A percentile compares a stretch with the other conserved stretches of the same genome.
These are phyloP conservation scores for Gobionotothen gibberifrons DNA, from an alignment of 2,797 vertebrate genomes.

Conservation along the genomic window DNA sequence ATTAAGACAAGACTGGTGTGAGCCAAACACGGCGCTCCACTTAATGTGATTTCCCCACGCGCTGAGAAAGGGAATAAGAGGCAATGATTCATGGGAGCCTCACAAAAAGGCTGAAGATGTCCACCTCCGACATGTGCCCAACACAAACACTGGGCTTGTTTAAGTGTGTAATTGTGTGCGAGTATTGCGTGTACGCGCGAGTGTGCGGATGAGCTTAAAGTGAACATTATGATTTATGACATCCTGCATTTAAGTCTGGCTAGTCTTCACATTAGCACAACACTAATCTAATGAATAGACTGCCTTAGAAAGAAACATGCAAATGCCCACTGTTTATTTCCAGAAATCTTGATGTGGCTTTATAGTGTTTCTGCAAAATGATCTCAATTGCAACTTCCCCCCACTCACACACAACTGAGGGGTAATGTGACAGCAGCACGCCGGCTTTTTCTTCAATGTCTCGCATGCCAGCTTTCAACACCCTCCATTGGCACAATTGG, in stretches of 20 bases:
- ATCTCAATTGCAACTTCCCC: conserved; percentile 36
- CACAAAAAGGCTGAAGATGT: conserved; percentile 77
- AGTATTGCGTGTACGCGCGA: conserved; percentile 5
- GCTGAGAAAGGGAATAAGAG: conserved; percentile 79
- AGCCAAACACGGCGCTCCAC: conserved; percentile 83
- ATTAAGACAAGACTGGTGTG: conserved; percentile 83
- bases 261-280: conserved; percentile 64
- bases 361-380: conserved; percentile 55
- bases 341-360: conserved; percentile 61
- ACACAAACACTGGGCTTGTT: conserved; percentile 68
- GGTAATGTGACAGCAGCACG: conserved; percentile 69
- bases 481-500: conserved; percentile 78
- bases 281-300: conserved; percentile 69
- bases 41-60: conserved; percentile 85
- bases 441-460: conserved; percentile 64
- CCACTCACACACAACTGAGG: conserved; percentile 40
- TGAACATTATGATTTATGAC: conserved; percentile 73
- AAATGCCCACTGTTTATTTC: conserved; percentile 61
- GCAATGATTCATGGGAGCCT: conserved; percentile 79
- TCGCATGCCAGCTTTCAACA: conserved; percentile 83
- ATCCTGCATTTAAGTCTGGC: conserved; percentile 62
- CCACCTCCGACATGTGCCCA: conserved; percentile 77
- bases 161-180: conserved; percentile 65
- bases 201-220: conserved; percentile 70
- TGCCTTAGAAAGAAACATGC: conserved; percentile 54